Evolutionary conservation across 1,140 invertebrate genomes (phyloP).

Genomic region (Drosophila tsacasi): DNA sequence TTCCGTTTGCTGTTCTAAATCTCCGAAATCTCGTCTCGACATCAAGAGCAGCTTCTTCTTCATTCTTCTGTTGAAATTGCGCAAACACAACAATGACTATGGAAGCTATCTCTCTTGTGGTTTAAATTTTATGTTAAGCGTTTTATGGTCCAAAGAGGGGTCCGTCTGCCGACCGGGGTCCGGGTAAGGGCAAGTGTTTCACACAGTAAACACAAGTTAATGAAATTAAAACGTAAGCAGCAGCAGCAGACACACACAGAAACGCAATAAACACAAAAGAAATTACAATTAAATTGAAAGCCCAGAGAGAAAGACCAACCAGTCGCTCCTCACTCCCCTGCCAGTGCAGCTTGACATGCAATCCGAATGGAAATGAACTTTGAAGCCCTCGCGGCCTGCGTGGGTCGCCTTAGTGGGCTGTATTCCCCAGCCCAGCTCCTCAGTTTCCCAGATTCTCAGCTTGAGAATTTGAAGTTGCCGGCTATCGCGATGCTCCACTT

Average conservation of each 20-base stretch:
- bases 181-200: constrained; percentile 68
- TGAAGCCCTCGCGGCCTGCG: constrained; percentile 54
- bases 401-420: constrained; percentile 45
- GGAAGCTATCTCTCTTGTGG: constrained; percentile 49
- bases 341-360: constrained; percentile 65
- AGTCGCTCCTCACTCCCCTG: constrained; percentile 1
- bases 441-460: constrained; percentile 33
- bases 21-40: constrained; percentile 60
- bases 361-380: constrained; percentile 79
- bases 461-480: constrained; percentile 47
- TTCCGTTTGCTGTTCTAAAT: constrained; percentile 62
- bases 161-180: not conserved
- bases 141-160: constrained; percentile 49
- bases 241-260: constrained; percentile 48
- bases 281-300: constrained; percentile 83
- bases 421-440: constrained; percentile 2
- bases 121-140: constrained; percentile 67
- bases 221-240: constrained; percentile 82
- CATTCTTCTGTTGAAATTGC: constrained; percentile 64
- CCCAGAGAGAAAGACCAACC: constrained; percentile 47
- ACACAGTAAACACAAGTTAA: constrained; percentile 81
- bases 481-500: constrained; percentile 78
- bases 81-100: constrained; percentile 27
- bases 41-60: constrained; percentile 60
- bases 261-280: constrained; percentile 82